Evolutionary conservation across 2,797 vertebrate genomes (phyloP), one percentile per base, ranked within the genome.

Genomic region (Thaleichthys pacificus): DNA sequence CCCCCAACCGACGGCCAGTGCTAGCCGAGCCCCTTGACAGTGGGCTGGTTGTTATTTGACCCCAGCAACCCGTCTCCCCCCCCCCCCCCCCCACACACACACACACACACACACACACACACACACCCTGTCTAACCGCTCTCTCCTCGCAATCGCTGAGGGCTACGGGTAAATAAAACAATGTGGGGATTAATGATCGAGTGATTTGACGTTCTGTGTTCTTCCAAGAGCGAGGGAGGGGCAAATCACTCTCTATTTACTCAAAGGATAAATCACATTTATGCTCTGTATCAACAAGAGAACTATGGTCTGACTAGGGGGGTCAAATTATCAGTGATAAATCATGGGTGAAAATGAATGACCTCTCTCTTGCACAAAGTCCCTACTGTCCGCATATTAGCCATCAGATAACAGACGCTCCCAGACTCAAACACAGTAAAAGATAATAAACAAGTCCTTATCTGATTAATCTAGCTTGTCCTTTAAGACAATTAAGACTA

Each of bases 161-260:
- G 87, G 89, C 85, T 70, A 77, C 83, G 83, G 84, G 89, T 91
- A 93, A 93, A 93, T 92, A 92, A 91, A 93, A 92, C 90, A 89
- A 87, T 77, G 86, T 88, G 89, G 88, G 90, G 91, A 93, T 92
- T 93, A 91, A 93, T 93, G 91, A 90, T 87, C 84, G 85, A 87
- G 82, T 91, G 89, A 91, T 86, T 91, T 87, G 84, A 88, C 82
- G 70, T 74, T 81, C 84, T 80, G 72, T 82, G 85, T 89, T 87
- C 87, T 82, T 88, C 81, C 86, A 85, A 85, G 30, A 73, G 47
- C 21, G 61, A 76, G 81, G 83, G 82, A 61, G 83, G 79, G 80
- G 82, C 84, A 88, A 86, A 85, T 82, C 70, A 56, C 82, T 88
- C 81, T 81, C 68, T 89, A 89, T 92, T 91, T 89, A 89, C 82